Base-by-base conservation (phyloP, 2,797 vertebrate species). In the Pelochelys cantorii region DNA sequence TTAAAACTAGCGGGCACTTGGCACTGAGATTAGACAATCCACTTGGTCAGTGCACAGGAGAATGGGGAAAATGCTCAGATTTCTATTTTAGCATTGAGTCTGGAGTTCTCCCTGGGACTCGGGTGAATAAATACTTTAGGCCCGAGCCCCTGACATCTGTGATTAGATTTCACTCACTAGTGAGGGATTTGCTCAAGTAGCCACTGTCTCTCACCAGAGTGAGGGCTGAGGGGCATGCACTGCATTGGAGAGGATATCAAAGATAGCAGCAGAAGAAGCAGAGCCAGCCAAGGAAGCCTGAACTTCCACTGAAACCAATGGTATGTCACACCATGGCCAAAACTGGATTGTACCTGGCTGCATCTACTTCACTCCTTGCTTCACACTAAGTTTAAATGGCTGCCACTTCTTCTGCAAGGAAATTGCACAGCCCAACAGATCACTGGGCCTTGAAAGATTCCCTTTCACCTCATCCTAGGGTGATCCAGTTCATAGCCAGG, bases 21-120 rank as follows among this genome's bases (percentile, higher is more conserved):
- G 93, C 97, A 95, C 97, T 95, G 96, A 96, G 96, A 97, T 93
- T 94, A 97, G 96, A 98, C 96, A 97, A 97, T 98, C 97, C 97
- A 96, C 96, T 97, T 97, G 95, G 94, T 93, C 94, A 92, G 92
- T 91, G 94, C 90, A 81, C 6, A 59, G 97, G 93, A 96, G 89
- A 96, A 86, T 0, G 54, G 0, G 86, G 90, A 93, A 95, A 97
- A 95, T 1, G 52, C 95, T 96, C 95, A 92, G 86, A 95, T 92
- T 94, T 94, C 84, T 90, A 93, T 84, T 1, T 2, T 85, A 84
- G 93, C 83, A 93, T 93, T 94, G 95, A 94, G 93, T 81, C 93
- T 94, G 89, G 90, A 95, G 92, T 95, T 93, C 94, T 93, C 94
- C 54, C 79, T 0, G 83, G 95, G 92, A 56, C 62, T 87, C 0